Percentiles rank a stretch among this genome's conserved stretches.
These are phyloP conservation scores for Chloroceryle amazona DNA, from an alignment of 2,797 vertebrate species.

Conservation along the genomic window DNA sequence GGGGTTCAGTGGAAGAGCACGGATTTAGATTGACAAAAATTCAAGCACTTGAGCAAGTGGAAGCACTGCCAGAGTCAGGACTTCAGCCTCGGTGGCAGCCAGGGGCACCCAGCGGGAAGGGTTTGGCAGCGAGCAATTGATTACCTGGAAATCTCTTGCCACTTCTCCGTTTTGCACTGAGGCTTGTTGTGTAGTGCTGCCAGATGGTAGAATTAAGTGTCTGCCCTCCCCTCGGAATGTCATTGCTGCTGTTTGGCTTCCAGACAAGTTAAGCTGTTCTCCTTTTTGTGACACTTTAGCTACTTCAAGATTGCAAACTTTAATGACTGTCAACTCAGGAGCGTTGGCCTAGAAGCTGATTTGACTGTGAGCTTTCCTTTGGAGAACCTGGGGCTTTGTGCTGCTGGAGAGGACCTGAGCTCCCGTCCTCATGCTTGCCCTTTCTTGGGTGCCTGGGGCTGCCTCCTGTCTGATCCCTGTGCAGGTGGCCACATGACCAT, in stretches of 20 bases:
- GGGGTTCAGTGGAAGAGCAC: not conserved
- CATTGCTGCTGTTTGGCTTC: not conserved
- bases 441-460: not conserved
- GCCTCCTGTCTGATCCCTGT: accelerated
- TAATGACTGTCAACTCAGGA: not conserved
- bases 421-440: accelerated
- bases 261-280: not conserved
- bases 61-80: not conserved
- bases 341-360: not conserved
- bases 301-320: not conserved
- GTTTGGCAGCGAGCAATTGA: not conserved
- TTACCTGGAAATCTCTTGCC: not conserved
- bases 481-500: accelerated
- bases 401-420: not conserved
- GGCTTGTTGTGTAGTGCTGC: not conserved
- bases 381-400: not conserved
- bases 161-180: not conserved
- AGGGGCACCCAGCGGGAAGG: not conserved
- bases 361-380: not conserved
- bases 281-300: not conserved
- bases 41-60: not conserved
- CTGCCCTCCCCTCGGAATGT: not conserved
- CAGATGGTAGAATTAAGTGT: not conserved
- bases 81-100: not conserved
- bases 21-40: not conserved